phyloP scores from a whole-genome alignment of 2,113 vertebrate species.

The Perca schrenkii region DNA sequence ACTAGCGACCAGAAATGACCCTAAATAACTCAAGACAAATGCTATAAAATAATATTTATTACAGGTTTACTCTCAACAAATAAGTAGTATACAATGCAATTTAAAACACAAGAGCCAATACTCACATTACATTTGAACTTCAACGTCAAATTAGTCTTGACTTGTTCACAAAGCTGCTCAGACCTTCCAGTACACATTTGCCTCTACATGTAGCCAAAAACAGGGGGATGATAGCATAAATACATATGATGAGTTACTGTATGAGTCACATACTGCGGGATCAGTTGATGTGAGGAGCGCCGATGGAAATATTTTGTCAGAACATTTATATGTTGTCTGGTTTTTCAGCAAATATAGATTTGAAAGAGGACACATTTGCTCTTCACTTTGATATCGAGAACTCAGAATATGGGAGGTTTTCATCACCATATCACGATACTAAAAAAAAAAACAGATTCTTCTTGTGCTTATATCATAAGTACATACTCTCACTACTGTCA shows the following conservation, averaged over 20 bases:
- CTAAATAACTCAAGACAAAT: conserved; percentile 32
- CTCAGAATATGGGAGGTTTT: not conserved
- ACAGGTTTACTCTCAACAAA: conserved; percentile 50
- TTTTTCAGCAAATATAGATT: not conserved
- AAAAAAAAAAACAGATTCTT: not conserved
- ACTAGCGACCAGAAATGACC: too few species aligned
- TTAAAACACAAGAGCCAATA: conserved; percentile 41
- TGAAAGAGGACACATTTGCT: not conserved
- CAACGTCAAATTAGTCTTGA: conserved; percentile 8
- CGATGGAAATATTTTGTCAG: not conserved
- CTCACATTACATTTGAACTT: conserved; percentile 50
- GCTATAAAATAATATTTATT: conserved; percentile 83
- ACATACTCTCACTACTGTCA: not conserved
- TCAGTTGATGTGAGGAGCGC: conserved; percentile 17
- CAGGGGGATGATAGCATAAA: conserved; percentile 5
- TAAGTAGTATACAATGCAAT: conserved; percentile 64
- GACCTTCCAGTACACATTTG: not conserved
- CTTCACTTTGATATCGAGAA: not conserved
- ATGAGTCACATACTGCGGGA: conserved; percentile 16
- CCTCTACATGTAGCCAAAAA: conserved; percentile 5
- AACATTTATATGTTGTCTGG: not conserved
- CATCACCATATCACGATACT: not conserved
- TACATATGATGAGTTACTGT: not conserved
- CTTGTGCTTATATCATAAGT: not conserved
- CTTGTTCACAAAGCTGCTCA: conserved; percentile 14